phyloP scores from a whole-genome alignment of 2,797 vertebrate genomes.

The Lacerta agilis region DNA sequence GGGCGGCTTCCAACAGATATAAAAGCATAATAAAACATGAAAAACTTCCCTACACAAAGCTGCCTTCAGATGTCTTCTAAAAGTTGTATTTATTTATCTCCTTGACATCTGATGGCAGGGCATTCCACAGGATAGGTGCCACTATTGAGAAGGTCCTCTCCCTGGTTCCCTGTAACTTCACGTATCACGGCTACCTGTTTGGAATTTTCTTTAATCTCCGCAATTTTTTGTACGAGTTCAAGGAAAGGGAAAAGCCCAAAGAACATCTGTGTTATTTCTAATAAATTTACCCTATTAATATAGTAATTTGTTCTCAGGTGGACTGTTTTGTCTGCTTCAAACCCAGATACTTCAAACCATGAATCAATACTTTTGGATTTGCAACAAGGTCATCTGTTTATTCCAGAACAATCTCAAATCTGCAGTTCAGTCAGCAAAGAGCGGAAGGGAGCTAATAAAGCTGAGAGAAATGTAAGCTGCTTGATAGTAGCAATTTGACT shows the following conservation, averaged over 20 bases:
- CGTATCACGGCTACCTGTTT: background rate
- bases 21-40: too few species aligned
- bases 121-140: too few species aligned
- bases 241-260: slow-evolving; percentile 9
- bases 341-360: slow-evolving; percentile 27
- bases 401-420: slow-evolving; percentile 24
- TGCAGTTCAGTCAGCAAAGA: slow-evolving; percentile 20
- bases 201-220: background rate
- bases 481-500: slow-evolving; percentile 45
- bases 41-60: too few species aligned
- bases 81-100: too few species aligned
- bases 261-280: slow-evolving; percentile 49
- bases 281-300: slow-evolving; percentile 8
- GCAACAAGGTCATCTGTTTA: background rate
- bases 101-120: too few species aligned
- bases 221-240: slow-evolving; percentile 13
- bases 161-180: too few species aligned
- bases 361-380: slow-evolving; percentile 23
- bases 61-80: too few species aligned
- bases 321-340: background rate
- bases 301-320: slow-evolving; percentile 44
- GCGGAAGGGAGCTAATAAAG: background rate
- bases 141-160: too few species aligned
- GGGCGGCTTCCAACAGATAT: too few species aligned
- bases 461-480: slow-evolving; percentile 37